These are phyloP conservation scores for Trididemnum miniatum DNA, from an alignment of 23 tunicate genomes.

Conservation along the genomic window DNA sequence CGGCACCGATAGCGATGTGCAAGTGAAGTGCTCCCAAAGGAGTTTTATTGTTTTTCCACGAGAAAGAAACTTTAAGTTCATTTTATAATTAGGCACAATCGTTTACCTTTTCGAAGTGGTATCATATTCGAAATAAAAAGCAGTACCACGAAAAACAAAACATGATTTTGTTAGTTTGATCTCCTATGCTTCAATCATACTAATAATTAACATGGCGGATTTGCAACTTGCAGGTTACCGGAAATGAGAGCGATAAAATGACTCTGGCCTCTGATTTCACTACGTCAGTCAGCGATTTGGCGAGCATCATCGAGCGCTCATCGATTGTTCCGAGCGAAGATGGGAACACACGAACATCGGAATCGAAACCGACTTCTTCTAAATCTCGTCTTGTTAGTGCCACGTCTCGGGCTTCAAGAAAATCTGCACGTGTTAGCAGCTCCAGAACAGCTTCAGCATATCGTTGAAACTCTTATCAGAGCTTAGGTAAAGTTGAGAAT, in stretches of 20 bases:
- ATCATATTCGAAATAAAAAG: too few species aligned
- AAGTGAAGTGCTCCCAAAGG: too few species aligned
- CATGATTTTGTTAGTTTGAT: neutral
- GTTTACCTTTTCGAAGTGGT: too few species aligned
- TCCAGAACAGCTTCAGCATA: slow-evolving; percentile 36
- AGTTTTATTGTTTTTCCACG: too few species aligned
- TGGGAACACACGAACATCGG: slow-evolving; percentile 11
- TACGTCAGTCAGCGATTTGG: slow-evolving; percentile 68
- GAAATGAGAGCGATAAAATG: slow-evolving; percentile 48
- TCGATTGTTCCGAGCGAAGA: slow-evolving; percentile 53
- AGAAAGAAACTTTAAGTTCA: too few species aligned
- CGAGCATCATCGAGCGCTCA: slow-evolving; percentile 55
- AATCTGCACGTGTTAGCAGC: slow-evolving; percentile 53
- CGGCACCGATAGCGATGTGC: too few species aligned
- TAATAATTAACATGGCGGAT: too few species aligned
- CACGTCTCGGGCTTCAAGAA: slow-evolving; percentile 51
- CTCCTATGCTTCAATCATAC: too few species aligned
- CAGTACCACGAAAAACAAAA: neutral
- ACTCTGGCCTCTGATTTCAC: slow-evolving; percentile 61
- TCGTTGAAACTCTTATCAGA: too few species aligned
- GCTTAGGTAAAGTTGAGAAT: too few species aligned
- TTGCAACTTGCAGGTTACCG: neutral
- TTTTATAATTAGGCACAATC: too few species aligned
- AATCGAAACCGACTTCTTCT: slow-evolving; percentile 28
- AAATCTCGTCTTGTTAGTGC: slow-evolving; percentile 52